Conservation (phyloP, 2,888 invertebrate genomes). For the Drosophila longiperda region DNA sequence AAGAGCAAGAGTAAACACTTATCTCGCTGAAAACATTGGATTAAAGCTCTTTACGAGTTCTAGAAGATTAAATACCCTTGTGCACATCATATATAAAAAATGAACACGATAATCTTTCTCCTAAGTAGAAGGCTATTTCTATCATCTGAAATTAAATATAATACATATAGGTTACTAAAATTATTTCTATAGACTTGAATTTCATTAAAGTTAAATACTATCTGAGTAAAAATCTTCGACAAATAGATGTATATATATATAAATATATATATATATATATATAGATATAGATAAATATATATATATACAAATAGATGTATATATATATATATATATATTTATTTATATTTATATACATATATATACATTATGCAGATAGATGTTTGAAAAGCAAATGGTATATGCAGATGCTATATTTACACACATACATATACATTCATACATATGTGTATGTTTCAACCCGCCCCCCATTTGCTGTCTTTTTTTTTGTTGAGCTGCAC, state of each 20-base stretch:
- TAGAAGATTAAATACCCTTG: conserved; percentile 1
- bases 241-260: background rate
- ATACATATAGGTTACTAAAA: background rate
- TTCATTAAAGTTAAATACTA: background rate
- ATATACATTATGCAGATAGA: background rate
- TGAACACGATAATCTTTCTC: background rate
- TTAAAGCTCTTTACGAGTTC: conserved; percentile 3
- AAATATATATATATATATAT: too few relatives aligned
- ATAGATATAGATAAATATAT: too few relatives aligned
- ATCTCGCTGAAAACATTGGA: conserved; percentile 11
- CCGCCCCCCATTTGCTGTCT: background rate
- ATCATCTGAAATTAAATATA: background rate
- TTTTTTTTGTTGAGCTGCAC: conserved; percentile 3
- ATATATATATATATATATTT: too few relatives aligned
- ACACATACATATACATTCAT: background rate
- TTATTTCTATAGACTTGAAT: background rate
- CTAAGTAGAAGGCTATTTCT: background rate
- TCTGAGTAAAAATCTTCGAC: background rate
- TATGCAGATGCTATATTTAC: background rate
- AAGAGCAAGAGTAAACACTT: background rate
- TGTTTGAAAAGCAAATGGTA: background rate
- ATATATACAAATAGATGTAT: background rate
- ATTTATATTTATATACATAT: background rate
- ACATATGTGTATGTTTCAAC: background rate
- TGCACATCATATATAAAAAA: background rate